These are phyloP conservation scores for Ferdinandea cuprea DNA, from an alignment of 2,888 invertebrate species.

Conservation along the genomic window DNA sequence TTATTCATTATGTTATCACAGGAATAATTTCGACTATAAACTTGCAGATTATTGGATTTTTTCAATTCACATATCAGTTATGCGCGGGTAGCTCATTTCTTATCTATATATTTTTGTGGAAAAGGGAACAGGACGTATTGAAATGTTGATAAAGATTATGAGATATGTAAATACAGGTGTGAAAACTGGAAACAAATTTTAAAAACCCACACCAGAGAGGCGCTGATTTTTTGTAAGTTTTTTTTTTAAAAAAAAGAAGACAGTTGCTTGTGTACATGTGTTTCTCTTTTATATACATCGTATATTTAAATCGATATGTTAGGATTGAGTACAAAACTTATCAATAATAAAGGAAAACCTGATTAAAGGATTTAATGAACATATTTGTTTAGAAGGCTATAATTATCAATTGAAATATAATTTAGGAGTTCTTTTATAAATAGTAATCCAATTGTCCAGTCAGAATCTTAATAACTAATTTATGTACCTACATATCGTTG, in stretches of 20 bases:
- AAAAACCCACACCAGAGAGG: neutral
- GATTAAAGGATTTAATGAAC: too few relatives aligned
- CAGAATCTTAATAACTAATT: too few relatives aligned
- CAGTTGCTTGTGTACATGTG: neutral
- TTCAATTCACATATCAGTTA: conserved; percentile 6
- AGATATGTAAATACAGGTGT: conserved; percentile 71
- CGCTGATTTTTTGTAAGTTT: neutral
- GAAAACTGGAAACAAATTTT: conserved; percentile 49
- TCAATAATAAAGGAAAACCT: too few relatives aligned
- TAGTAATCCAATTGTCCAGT: too few relatives aligned
- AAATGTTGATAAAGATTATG: conserved; percentile 53
- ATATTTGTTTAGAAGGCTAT: too few relatives aligned
- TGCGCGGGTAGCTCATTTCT: conserved; percentile 32
- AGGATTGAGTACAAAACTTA: too few relatives aligned
- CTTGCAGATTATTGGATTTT: conserved; percentile 37
- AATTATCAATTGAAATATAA: too few relatives aligned
- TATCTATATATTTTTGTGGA: conserved; percentile 25
- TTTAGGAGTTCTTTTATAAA: too few relatives aligned
- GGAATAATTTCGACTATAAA: conserved; percentile 26
- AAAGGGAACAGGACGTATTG: neutral
- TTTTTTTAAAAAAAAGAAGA: neutral
- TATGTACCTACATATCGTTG: too few relatives aligned
- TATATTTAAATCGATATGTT: too few relatives aligned
- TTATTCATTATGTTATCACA: conserved; percentile 50
- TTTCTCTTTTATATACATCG: too few relatives aligned